A percentile compares a stretch with the other conserved stretches of the same genome.
Evolutionary conservation across 1,140 invertebrate genomes (phyloP).

Genomic region (Penaeus japonicus): DNA sequence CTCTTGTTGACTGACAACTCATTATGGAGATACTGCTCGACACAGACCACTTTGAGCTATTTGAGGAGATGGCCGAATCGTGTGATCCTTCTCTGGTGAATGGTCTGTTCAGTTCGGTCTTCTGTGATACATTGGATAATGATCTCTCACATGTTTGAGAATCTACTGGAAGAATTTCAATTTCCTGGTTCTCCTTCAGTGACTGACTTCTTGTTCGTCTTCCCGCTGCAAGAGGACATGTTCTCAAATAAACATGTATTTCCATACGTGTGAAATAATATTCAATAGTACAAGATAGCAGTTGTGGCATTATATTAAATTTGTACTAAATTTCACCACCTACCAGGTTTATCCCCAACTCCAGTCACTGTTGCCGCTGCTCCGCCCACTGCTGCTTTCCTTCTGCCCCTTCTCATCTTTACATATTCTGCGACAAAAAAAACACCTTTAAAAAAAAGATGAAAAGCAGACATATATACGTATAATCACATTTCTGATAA

Average conservation of each 20-base stretch:
- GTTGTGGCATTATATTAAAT: too few species aligned
- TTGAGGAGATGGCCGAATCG: slow-evolving; percentile 18
- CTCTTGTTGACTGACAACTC: background rate
- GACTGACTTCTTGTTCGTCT: slow-evolving; percentile 19
- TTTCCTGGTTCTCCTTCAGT: slow-evolving; percentile 20
- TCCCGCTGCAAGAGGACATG: background rate
- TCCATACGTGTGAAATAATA: background rate
- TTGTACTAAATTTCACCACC: too few species aligned
- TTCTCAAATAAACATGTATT: background rate
- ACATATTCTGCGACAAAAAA: too few species aligned
- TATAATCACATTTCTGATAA: too few species aligned
- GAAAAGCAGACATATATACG: too few species aligned
- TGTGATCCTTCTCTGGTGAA: slow-evolving; percentile 1
- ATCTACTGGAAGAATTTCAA: background rate
- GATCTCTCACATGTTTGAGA: background rate
- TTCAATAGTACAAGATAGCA: background rate
- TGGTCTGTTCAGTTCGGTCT: background rate
- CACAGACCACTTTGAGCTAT: slow-evolving; percentile 27
- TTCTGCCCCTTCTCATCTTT: too few species aligned
- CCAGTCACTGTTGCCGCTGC: too few species aligned
- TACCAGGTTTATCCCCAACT: too few species aligned
- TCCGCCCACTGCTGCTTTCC: too few species aligned
- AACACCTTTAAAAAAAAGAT: too few species aligned
- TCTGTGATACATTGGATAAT: background rate
- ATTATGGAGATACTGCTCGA: slow-evolving; percentile 13